Evolutionary conservation across 2,888 invertebrate genomes (phyloP).

Genomic region (Sphecodes monilicornis): DNA sequence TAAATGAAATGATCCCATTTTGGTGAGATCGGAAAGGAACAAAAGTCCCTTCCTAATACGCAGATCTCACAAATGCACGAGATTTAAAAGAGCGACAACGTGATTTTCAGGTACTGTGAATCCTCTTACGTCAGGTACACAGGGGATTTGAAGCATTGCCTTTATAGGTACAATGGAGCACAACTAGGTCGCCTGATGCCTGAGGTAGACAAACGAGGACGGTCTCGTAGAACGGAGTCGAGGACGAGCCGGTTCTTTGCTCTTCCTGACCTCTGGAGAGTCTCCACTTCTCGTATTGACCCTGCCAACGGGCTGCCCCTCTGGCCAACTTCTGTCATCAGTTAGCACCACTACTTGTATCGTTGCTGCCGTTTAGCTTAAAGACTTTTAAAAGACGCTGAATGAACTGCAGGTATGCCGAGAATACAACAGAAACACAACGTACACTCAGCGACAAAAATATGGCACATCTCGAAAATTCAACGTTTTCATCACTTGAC

Average conservation of each 20-base stretch:
- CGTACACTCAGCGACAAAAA: no score
- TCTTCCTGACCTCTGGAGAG: conserved; percentile 75
- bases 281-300: conserved; percentile 76
- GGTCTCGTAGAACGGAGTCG: conserved; percentile 56
- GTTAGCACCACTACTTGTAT: conserved; percentile 38
- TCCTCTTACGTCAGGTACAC: conserved; percentile 25
- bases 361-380: neutral
- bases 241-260: conserved; percentile 69
- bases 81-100: neutral
- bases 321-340: conserved; percentile 51
- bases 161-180: conserved; percentile 51
- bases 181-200: conserved; percentile 81
- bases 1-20: neutral
- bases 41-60: neutral
- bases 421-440: neutral
- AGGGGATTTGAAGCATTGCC: conserved; percentile 35
- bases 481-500: no score
- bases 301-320: conserved; percentile 58
- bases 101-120: conserved; percentile 22
- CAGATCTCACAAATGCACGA: neutral
- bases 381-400: neutral
- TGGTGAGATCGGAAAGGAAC: neutral
- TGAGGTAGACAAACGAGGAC: conserved; percentile 76
- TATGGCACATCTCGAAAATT: no score
- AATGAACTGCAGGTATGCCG: neutral